Conservation (phyloP, 2,888 invertebrate species). For the Sthenelais limicola region DNA sequence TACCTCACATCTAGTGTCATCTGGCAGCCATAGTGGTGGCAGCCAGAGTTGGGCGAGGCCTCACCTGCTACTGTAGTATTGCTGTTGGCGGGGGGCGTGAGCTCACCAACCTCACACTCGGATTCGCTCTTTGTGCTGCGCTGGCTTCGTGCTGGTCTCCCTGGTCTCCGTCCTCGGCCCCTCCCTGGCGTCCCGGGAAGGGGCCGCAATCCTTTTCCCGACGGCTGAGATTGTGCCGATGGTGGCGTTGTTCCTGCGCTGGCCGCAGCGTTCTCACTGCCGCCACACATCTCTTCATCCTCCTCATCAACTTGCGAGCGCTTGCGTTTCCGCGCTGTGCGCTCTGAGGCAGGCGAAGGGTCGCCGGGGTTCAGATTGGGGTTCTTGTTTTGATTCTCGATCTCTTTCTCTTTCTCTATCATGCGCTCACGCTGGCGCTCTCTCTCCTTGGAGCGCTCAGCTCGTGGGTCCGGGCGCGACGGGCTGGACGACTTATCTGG, state of each 20-base stretch:
- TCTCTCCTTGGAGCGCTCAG: slow-evolving; percentile 5
- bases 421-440: neutral
- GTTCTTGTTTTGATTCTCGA: slow-evolving; percentile 8
- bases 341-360: neutral
- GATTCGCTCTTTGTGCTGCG: slow-evolving; percentile 36
- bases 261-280: too few species aligned
- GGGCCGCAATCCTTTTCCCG: slow-evolving; percentile 23
- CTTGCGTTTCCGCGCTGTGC: slow-evolving; percentile 13
- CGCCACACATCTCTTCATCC: slow-evolving; percentile 17
- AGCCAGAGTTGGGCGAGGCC: too few species aligned
- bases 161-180: slow-evolving; percentile 42
- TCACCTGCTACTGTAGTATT: too few species aligned
- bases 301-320: slow-evolving; percentile 17
- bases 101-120: slow-evolving; percentile 37
- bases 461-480: neutral
- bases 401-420: neutral
- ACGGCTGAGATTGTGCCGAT: too few species aligned
- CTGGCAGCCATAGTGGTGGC: too few species aligned
- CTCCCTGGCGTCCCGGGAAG: slow-evolving; percentile 23
- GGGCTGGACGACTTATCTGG: slow-evolving; percentile 31
- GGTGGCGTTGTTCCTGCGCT: neutral
- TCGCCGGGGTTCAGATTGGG: neutral
- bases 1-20: neutral
- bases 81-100: too few species aligned
- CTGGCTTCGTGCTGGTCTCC: slow-evolving; percentile 3